Evolutionary conservation across 2,113 vertebrate genomes (phyloP).

Genomic region (Coracopsis vasa): DNA sequence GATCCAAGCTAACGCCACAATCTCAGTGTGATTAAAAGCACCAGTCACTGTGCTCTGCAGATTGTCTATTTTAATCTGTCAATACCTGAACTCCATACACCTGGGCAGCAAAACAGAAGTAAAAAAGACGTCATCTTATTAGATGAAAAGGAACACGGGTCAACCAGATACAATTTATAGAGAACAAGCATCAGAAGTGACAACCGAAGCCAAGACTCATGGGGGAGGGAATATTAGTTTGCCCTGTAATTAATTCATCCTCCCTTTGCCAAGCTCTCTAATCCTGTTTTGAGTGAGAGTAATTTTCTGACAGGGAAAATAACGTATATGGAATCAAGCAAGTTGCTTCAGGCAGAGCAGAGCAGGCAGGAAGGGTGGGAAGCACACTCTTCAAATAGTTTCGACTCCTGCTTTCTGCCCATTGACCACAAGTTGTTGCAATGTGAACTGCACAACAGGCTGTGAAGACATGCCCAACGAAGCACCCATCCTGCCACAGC

Average conservation of each 20-base stretch:
- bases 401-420: conserved; percentile 3
- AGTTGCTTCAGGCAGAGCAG: conserved; percentile 44
- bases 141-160: not conserved
- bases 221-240: conserved; percentile 24
- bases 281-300: conserved; percentile 57
- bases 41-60: not conserved
- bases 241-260: conserved; percentile 56
- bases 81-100: not conserved
- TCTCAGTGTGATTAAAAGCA: not conserved
- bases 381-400: conserved; percentile 8
- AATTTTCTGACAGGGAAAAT: conserved; percentile 35
- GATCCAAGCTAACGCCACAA: not conserved
- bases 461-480: not conserved
- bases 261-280: conserved; percentile 51
- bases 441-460: not conserved
- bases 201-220: conserved; percentile 26
- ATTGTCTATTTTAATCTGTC: not conserved
- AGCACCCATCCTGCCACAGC: accelerated
- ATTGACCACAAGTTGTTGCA: not conserved
- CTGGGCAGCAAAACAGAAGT: not conserved
- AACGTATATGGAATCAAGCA: conserved; percentile 27
- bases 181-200: not conserved
- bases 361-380: conserved; percentile 25
- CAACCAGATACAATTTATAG: not conserved
- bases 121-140: conserved; percentile 4